Percentiles rank a stretch among this genome's conserved stretches.
Evolutionary conservation across 2,797 vertebrate species (phyloP).

Genomic region (Micromesistius poutassou): DNA sequence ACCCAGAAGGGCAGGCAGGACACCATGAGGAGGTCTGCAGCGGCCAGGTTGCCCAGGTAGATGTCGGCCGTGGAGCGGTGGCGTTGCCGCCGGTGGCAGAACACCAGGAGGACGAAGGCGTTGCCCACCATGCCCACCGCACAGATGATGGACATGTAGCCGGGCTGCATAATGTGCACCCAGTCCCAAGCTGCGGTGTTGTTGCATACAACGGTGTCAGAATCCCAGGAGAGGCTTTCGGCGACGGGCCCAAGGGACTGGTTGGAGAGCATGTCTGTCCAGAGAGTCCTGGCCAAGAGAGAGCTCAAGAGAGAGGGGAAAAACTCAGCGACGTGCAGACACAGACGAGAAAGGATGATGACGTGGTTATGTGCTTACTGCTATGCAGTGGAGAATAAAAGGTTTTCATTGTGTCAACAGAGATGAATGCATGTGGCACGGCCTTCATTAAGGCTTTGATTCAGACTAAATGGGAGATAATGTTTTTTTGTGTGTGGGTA

Average conservation of each 20-base stretch:
- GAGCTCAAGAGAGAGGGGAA: neutral
- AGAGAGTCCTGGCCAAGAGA: neutral
- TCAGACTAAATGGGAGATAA: constrained; percentile 19
- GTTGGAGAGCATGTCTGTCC: constrained; percentile 23
- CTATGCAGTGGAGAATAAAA: neutral
- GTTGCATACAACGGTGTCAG: constrained; percentile 57
- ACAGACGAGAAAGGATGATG: neutral
- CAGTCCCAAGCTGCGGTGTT: constrained; percentile 58
- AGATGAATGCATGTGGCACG: constrained; percentile 1
- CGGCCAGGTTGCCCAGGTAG: constrained; percentile 84
- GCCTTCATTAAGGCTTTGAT: constrained; percentile 8
- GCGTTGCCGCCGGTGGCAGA: constrained; percentile 73
- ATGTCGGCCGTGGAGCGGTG: constrained; percentile 82
- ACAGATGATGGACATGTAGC: constrained; percentile 82
- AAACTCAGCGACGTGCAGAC: neutral
- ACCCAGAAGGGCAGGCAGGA: constrained; percentile 86
- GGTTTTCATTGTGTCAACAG: constrained; percentile 43
- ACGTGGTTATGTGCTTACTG: constrained; percentile 9
- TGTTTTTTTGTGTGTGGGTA: constrained; percentile 35
- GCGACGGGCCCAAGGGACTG: constrained; percentile 16
- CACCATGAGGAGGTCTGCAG: constrained; percentile 80
- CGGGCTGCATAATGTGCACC: constrained; percentile 75
- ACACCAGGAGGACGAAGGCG: constrained; percentile 77
- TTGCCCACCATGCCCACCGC: constrained; percentile 78
- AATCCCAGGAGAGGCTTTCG: constrained; percentile 19